phyloP scores from a whole-genome alignment of 2,888 invertebrate species.

The Dilophus febrilis region DNA sequence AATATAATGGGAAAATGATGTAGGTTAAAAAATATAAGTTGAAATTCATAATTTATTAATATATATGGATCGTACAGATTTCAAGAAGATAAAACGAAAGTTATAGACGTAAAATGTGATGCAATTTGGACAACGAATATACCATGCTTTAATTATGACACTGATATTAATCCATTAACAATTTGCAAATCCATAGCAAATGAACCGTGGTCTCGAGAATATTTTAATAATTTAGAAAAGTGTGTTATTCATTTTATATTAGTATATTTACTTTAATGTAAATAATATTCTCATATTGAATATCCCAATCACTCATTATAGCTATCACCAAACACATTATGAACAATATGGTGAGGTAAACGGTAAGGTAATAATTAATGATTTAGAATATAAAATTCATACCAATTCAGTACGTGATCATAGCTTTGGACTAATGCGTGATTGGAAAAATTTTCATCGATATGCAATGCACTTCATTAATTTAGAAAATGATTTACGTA shows the following conservation, averaged over 20 bases:
- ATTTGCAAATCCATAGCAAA: slow-evolving; percentile 47
- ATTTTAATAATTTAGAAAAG: slow-evolving; percentile 45
- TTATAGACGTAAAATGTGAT: slow-evolving; percentile 36
- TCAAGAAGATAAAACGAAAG: slow-evolving; percentile 22
- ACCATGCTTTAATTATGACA: slow-evolving; percentile 48
- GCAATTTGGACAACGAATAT: slow-evolving; percentile 42
- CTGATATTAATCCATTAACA: slow-evolving; percentile 39
- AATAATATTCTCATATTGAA: neutral
- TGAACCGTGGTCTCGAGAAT: slow-evolving; percentile 48
- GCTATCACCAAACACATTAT: slow-evolving; percentile 56
- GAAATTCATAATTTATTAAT: too few relatives aligned
- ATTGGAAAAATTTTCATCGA: slow-evolving; percentile 50
- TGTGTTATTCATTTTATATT: slow-evolving; percentile 21
- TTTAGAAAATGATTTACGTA: slow-evolving; percentile 48
- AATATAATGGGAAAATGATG: slow-evolving; percentile 47
- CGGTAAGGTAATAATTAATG: slow-evolving; percentile 38
- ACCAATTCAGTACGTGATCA: slow-evolving; percentile 52
- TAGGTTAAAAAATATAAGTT: slow-evolving; percentile 19
- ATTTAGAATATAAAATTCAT: slow-evolving; percentile 30
- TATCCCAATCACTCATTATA: slow-evolving; percentile 21
- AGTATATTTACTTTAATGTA: slow-evolving; percentile 1
- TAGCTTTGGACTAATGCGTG: slow-evolving; percentile 42
- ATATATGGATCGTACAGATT: slow-evolving; percentile 21
- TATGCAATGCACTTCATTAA: slow-evolving; percentile 53
- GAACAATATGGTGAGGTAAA: slow-evolving; percentile 51